phyloP scores from a whole-genome alignment of 1,140 invertebrate genomes.

The Pygmarrhopalites habei region DNA sequence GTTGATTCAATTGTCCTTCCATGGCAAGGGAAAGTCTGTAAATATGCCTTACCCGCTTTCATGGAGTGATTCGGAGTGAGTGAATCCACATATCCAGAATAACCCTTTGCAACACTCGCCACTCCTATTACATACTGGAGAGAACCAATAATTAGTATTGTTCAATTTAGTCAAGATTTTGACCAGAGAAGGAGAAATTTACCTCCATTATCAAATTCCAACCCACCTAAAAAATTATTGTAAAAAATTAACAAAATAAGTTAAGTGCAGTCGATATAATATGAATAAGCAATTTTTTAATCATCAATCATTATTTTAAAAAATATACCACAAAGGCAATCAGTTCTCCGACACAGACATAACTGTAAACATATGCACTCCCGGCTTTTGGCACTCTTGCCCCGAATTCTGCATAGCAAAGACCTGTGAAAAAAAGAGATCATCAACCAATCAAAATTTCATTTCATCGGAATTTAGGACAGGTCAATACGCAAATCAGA shows the following conservation, averaged over 20 bases:
- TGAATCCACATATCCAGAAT: slow-evolving; percentile 71
- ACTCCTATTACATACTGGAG: slow-evolving; percentile 51
- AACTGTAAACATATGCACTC: slow-evolving; percentile 60
- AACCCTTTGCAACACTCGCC: slow-evolving; percentile 83
- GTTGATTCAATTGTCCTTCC: too few relatives aligned
- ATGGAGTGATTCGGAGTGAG: slow-evolving; percentile 64
- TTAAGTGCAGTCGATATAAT: too few relatives aligned
- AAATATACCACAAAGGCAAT: slow-evolving; percentile 68
- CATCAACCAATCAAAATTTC: too few relatives aligned
- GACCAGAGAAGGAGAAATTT: too few relatives aligned
- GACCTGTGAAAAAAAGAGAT: slow-evolving; percentile 43
- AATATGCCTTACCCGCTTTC: too few relatives aligned
- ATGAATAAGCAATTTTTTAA: too few relatives aligned
- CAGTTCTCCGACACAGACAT: slow-evolving; percentile 77
- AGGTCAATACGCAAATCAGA: too few relatives aligned
- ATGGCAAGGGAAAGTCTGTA: too few relatives aligned
- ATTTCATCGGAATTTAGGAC: too few relatives aligned
- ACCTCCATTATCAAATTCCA: slow-evolving; percentile 86
- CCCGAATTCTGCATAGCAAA: slow-evolving; percentile 73
- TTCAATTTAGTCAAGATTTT: too few relatives aligned
- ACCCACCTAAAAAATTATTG: slow-evolving; percentile 45
- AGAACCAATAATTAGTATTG: too few relatives aligned
- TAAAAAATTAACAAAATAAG: neutral
- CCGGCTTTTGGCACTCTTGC: slow-evolving; percentile 76
- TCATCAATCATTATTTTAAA: too few relatives aligned